phyloP scores from a whole-genome alignment of 2,888 invertebrate genomes.

The Boloria euphrosyne region DNA sequence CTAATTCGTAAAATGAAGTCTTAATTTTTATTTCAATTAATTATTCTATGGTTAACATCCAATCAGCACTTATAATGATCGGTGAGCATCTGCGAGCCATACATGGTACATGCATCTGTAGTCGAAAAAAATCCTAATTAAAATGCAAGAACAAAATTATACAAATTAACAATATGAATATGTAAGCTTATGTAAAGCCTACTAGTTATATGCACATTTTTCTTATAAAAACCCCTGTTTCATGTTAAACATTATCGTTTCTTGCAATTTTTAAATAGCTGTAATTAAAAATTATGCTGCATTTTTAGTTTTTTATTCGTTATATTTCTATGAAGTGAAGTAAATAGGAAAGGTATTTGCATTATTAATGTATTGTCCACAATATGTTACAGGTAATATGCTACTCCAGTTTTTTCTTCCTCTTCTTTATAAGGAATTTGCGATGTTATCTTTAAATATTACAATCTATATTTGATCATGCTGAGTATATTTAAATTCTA shows the following conservation, averaged over 20 bases:
- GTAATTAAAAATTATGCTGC: conserved; percentile 2
- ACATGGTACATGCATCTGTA: conserved; percentile 27
- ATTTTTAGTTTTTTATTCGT: conserved; percentile 7
- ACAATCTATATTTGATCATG: too few species aligned
- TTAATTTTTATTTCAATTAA: not conserved
- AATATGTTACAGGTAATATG: not conserved
- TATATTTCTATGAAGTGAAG: conserved; percentile 10
- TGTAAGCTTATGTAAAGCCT: conserved; percentile 26
- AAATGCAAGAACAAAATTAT: conserved; percentile 11
- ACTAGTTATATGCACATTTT: conserved; percentile 2
- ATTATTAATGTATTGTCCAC: conserved; percentile 2
- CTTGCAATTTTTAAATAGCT: conserved; percentile 8
- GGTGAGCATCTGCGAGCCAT: conserved; percentile 16
- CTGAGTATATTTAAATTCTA: too few species aligned
- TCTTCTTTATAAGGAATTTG: too few species aligned
- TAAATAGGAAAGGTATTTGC: conserved; percentile 2
- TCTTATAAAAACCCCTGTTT: conserved; percentile 1
- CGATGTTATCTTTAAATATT: too few species aligned
- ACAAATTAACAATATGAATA: conserved; percentile 28
- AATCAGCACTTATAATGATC: not conserved
- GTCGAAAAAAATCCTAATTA: conserved; percentile 20
- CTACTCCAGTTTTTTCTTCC: not conserved
- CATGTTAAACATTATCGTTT: conserved; percentile 3
- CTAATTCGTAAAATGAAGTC: too few species aligned
- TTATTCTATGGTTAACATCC: not conserved